Base-by-base conservation (phyloP, 2,888 invertebrate species). In the Coleophora flavipennella region DNA sequence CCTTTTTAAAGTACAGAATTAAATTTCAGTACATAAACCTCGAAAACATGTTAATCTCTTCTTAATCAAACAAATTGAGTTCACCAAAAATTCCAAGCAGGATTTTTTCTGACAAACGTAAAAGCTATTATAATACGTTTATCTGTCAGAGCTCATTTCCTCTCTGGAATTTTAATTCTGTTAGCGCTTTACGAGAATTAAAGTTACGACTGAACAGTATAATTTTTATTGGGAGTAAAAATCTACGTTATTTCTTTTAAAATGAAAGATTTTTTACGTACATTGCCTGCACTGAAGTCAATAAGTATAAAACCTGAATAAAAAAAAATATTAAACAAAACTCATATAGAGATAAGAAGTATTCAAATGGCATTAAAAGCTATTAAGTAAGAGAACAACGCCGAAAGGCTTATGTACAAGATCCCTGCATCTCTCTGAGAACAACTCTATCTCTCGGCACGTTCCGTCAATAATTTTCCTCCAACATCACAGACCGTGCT, bases 381-480 rank as follows among this genome's bases (percentile, higher is more conserved):
- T 60, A 66, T 67, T 60, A 58, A 61, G 59, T 59, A 62, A 60
- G 55, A 51, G 57, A 58, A 47, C 50, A 49, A 50, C 45, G 55
- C 54, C 50, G 44, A 55, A 63, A 62, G 67, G 63, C 63, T 63
- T 55, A 56, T 43, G 46, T 49, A 51, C 55, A 51, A 60, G 60
- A 64, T 63, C 61, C 59, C 54, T 50, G 58, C 52, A 61, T 60
- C 59, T 57, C 52, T 41, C 46, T 53, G 59, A 52, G 54, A 62
- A 59, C 59, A 60, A 62, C 64, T 68, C 62, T 62, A 65, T 69
- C 67, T 69, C 67, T 62, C 59, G 63, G 74, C 83, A 84, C 83
- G 83, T 81, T 78, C 70, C 59, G 73, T 78, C 80, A 79, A 83
- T 83, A 84, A 80, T 74, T 81, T 78, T 73, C 76, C 70, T 68